Conservation (phyloP, 2,797 vertebrate genomes). For the Peromyscus nudipes region DNA sequence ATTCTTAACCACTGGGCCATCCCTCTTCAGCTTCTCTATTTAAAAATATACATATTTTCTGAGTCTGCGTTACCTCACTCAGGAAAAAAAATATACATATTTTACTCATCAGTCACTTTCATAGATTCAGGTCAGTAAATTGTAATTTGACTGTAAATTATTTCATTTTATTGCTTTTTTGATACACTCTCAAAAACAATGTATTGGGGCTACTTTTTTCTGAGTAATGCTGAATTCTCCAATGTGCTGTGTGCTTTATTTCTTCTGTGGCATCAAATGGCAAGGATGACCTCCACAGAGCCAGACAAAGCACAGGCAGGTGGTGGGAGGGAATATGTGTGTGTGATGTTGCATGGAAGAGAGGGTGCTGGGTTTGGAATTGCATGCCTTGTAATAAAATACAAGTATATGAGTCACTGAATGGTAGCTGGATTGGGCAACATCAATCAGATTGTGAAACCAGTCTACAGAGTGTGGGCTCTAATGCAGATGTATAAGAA, state of each 20-base stretch:
- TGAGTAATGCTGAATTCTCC: slow-evolving; percentile 17
- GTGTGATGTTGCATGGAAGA: background rate
- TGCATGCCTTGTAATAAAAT: background rate
- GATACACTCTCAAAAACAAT: slow-evolving; percentile 37
- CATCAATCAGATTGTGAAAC: background rate
- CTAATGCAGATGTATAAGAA: background rate
- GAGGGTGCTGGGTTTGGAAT: background rate
- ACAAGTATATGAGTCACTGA: background rate
- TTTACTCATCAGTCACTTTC: background rate
- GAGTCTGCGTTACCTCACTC: too few species aligned
- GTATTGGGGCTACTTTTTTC: background rate
- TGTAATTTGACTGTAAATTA: slow-evolving; percentile 8
- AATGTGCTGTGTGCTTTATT: background rate
- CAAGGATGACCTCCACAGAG: background rate
- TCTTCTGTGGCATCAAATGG: background rate
- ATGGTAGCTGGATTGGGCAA: background rate
- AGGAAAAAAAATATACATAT: background rate
- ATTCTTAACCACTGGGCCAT: background rate
- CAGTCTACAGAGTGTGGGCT: background rate
- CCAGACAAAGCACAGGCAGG: background rate
- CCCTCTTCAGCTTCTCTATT: background rate
- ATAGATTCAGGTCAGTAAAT: background rate
- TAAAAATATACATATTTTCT: background rate
- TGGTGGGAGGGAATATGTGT: too few species aligned
- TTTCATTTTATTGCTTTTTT: slow-evolving; percentile 34